Percentiles rank a stretch among this genome's conserved stretches.
phyloP scores from a whole-genome alignment of 2,888 invertebrate species.

The Stenoptilia bipunctidactyla region DNA sequence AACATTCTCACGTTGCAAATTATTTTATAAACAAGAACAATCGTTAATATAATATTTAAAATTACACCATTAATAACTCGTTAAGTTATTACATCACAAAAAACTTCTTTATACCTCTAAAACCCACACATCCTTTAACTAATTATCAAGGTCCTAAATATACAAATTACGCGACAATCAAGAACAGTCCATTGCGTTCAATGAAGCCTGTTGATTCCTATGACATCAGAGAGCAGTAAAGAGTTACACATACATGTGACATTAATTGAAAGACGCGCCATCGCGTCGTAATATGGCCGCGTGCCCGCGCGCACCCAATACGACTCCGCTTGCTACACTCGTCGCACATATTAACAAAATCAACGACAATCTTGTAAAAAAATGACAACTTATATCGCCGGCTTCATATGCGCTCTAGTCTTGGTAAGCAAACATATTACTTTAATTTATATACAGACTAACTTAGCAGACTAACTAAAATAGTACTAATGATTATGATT shows the following conservation, averaged over 20 bases:
- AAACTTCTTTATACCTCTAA: too few species aligned
- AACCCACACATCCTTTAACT: too few species aligned
- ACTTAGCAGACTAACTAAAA: background rate
- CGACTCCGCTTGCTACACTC: slow-evolving; percentile 41
- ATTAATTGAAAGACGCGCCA: slow-evolving; percentile 48
- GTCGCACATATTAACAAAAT: slow-evolving; percentile 24
- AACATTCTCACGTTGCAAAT: too few species aligned
- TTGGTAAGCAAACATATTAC: slow-evolving; percentile 38
- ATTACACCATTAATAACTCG: too few species aligned
- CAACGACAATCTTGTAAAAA: slow-evolving; percentile 20
- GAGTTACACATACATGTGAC: slow-evolving; percentile 26
- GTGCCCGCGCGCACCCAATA: slow-evolving; percentile 32
- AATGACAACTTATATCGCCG: slow-evolving; percentile 44
- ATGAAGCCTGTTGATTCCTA: slow-evolving; percentile 34
- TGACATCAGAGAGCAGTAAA: slow-evolving; percentile 56
- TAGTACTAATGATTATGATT: slow-evolving; percentile 2
- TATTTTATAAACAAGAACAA: too few species aligned
- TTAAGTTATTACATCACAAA: too few species aligned
- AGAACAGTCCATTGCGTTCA: slow-evolving; percentile 24
- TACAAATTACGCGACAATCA: too few species aligned
- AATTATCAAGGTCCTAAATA: too few species aligned
- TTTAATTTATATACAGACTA: background rate
- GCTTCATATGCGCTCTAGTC: slow-evolving; percentile 46
- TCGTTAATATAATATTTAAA: too few species aligned
- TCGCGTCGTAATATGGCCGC: slow-evolving; percentile 24